Evolutionary conservation across 2,888 invertebrate genomes (phyloP), one percentile per base, ranked within the genome.

Genomic region (Chrysolina oricalcia): DNA sequence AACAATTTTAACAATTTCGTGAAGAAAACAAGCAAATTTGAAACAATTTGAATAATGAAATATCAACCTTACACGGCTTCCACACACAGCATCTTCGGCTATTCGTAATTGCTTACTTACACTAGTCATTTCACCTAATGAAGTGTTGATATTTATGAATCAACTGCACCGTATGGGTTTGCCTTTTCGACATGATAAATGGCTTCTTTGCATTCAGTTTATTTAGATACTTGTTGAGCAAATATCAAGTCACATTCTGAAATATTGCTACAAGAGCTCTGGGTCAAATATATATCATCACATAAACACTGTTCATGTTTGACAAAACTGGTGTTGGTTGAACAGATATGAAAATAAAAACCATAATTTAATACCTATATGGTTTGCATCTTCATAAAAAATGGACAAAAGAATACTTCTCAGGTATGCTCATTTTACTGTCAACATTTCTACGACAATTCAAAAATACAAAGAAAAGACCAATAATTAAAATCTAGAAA

Each of bases 111-210:
- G 70, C 48, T 27, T 70, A 73, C 70, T 73, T 65, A 73, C 69
- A 73, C 65, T 48, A 21, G 19, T 69, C 53, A 53, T 53, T 53
- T 53, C 53, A 73, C 69, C 65, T 73, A 73, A 73, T 73, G 65
- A 73, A 73, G 73, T 73, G 73, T 70, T 73, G 73, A 73, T 70
- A 73, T 73, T 73, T 70, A 73, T 73, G 69, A 70, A 70, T 56
- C 53, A 27, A 70, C 70, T 73, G 59, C 70, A 70, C 70, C 59
- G 73, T 73, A 64, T 70, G 64, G 73, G 27, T 72, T 67, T 67
- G 62, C 72, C 72, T 72, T 72, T 64, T 56, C 56, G 64, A 56
- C 19, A 17, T 73, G 73, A 73, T 70, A 69, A 70, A 73, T 73
- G 73, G 40, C 70, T 63, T 68, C 68, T 73, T 73, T 70, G 59